Evolutionary conservation across 2,888 invertebrate species (phyloP).

Genomic region (Meteorus colon): DNA sequence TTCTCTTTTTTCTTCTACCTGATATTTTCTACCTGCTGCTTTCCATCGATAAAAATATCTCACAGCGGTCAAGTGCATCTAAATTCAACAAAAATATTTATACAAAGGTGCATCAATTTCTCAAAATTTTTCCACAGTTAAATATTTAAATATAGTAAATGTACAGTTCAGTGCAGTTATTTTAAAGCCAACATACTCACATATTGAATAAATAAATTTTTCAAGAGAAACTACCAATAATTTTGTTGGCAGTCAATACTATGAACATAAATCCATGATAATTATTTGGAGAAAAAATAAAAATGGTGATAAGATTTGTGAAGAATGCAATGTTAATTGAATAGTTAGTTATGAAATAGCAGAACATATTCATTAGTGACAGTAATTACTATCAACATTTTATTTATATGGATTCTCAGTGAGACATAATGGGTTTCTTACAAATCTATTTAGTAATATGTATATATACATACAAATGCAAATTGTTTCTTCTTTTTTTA

Average conservation of each 20-base stretch:
- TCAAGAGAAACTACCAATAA: too few relatives aligned
- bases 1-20: neutral
- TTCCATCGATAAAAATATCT: neutral
- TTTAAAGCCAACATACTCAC: too few relatives aligned
- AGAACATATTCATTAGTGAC: neutral
- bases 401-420: neutral
- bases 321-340: neutral
- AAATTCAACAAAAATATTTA: too few relatives aligned
- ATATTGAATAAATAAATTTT: too few relatives aligned
- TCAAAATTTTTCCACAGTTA: too few relatives aligned
- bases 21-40: slow-evolving; percentile 5
- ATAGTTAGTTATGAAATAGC: neutral
- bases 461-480: neutral
- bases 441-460: neutral
- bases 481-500: too few relatives aligned
- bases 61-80: too few relatives aligned
- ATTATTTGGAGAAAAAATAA: neutral
- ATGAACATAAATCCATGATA: too few relatives aligned
- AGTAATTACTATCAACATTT: neutral
- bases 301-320: neutral
- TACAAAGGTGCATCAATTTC: too few relatives aligned
- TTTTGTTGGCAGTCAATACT: too few relatives aligned
- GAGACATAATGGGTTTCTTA: neutral
- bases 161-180: too few relatives aligned
- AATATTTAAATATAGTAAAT: too few relatives aligned